Conservation (phyloP, 2,797 vertebrate species). For the Alectoris magna region DNA sequence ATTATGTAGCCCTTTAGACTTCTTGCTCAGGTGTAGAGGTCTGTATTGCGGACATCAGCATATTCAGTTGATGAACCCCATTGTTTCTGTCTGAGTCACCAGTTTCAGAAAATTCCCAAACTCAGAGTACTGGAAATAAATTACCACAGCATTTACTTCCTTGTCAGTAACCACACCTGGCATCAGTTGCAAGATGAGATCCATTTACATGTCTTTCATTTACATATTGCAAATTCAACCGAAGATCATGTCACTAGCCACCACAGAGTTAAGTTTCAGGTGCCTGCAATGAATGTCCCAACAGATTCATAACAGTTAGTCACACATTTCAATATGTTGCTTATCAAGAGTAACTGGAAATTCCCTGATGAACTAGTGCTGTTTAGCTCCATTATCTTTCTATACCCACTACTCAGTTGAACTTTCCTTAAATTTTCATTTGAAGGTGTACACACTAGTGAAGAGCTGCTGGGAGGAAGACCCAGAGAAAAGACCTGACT, state of each 20-base stretch:
- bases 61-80: background rate
- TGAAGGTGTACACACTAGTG: conserved; percentile 89
- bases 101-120: conserved; percentile 3
- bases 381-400: background rate
- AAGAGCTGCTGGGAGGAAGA: conserved; percentile 98
- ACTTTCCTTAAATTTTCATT: conserved; percentile 16
- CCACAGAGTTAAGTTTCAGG: conserved; percentile 31
- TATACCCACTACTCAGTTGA: background rate
- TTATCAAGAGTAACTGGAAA: conserved; percentile 41
- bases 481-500: conserved; percentile 94
- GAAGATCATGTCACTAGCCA: background rate
- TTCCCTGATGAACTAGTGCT: background rate
- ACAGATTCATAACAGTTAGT: conserved; percentile 43
- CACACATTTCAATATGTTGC: conserved; percentile 50
- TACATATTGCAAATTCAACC: conserved; percentile 16
- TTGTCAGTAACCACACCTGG: background rate
- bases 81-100: background rate
- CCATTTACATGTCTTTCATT: conserved; percentile 28
- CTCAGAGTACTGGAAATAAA: background rate
- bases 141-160: conserved; percentile 2
- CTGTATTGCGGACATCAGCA: background rate
- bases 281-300: conserved; percentile 10
- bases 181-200: background rate
- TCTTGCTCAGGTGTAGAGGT: background rate
- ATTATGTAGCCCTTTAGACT: background rate